Evolutionary conservation across 2,113 vertebrate species (phyloP).

Genomic region (Brienomyrus brachyistius): DNA sequence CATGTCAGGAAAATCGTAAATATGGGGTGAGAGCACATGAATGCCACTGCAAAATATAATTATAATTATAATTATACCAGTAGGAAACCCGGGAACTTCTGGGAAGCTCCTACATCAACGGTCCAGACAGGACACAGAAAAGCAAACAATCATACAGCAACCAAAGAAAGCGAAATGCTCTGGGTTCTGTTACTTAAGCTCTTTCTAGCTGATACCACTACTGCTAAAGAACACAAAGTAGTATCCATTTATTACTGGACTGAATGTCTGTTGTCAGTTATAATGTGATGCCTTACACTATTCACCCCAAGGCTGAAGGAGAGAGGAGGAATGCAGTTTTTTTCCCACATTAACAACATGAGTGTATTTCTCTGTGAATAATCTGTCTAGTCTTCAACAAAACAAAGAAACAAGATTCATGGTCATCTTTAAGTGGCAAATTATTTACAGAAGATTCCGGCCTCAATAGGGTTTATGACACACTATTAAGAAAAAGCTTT

Average conservation of each 20-base stretch:
- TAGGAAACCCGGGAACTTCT: neutral
- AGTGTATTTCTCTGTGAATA: neutral
- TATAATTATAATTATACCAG: too few relatives aligned
- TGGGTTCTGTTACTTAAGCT: conserved; percentile 9
- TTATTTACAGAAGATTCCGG: neutral
- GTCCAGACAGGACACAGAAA: neutral
- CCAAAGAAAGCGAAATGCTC: conserved; percentile 15
- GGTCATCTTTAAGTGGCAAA: neutral
- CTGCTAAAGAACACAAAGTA: neutral
- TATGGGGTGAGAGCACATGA: too few relatives aligned
- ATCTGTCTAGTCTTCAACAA: neutral
- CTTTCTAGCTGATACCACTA: neutral
- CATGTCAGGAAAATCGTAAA: too few relatives aligned
- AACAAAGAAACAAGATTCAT: neutral
- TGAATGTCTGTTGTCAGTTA: neutral
- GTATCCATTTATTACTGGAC: neutral
- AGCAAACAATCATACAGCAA: conserved; percentile 10
- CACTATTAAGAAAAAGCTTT: neutral
- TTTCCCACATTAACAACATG: neutral
- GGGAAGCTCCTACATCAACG: conserved; percentile 7
- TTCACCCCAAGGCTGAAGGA: neutral
- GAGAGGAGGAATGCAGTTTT: neutral
- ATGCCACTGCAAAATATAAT: too few relatives aligned
- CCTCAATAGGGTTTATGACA: neutral
- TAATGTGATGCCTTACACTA: neutral